These are phyloP conservation scores for Setipinna tenuifilis DNA, from an alignment of 2,797 vertebrate genomes.

Conservation along the genomic window DNA sequence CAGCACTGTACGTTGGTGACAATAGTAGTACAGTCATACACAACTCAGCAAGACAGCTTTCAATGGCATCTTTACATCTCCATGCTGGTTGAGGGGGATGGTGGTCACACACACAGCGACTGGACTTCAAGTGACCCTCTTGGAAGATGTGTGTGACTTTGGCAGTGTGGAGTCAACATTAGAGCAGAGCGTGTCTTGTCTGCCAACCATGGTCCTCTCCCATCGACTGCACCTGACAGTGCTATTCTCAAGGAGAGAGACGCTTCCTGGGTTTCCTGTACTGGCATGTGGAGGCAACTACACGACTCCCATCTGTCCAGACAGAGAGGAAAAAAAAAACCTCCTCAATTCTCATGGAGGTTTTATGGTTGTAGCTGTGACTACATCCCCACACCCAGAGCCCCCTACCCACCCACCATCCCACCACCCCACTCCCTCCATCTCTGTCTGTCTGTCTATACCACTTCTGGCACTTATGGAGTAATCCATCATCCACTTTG, in stretches of 20 bases:
- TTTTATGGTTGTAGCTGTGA: conserved; percentile 63
- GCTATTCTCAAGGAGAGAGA: conserved; percentile 37
- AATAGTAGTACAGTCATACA: not conserved
- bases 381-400: conserved; percentile 30
- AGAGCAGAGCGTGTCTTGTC: not conserved
- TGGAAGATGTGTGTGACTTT: not conserved
- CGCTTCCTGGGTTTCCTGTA: conserved; percentile 39
- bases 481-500: conserved; percentile 74
- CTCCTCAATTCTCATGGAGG: conserved; percentile 72
- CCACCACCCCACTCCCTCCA: conserved; percentile 32
- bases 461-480: conserved; percentile 66
- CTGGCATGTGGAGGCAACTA: conserved; percentile 66
- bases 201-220: not conserved
- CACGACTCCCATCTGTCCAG: conserved; percentile 70
- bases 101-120: not conserved
- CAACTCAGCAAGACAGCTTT: not conserved
- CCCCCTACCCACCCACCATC: conserved; percentile 37
- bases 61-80: not conserved
- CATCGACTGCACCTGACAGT: not conserved
- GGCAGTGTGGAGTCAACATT: not conserved
- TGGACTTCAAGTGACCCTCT: not conserved
- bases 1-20: not conserved
- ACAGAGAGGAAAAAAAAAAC: conserved; percentile 48
- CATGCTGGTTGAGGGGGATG: not conserved
- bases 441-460: conserved; percentile 18